Percentiles rank a stretch among this genome's conserved stretches.
These are phyloP conservation scores for Ryuthela nishihirai DNA, from an alignment of 2,888 invertebrate genomes.

Conservation along the genomic window DNA sequence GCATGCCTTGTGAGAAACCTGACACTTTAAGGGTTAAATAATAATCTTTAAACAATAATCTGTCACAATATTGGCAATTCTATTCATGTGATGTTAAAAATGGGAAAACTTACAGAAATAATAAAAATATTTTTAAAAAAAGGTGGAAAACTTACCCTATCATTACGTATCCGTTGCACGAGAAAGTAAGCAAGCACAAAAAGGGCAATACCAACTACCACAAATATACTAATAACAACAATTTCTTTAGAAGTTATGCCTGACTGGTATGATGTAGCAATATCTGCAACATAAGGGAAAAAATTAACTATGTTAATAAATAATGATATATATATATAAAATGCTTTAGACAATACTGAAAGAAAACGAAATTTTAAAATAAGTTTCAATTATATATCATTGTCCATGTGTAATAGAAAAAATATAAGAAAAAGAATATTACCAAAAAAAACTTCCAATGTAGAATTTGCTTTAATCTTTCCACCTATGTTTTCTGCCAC, in stretches of 20 bases:
- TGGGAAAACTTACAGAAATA: background rate
- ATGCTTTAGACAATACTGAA: too few relatives aligned
- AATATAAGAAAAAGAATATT: too few relatives aligned
- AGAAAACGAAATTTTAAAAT: too few relatives aligned
- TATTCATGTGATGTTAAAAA: background rate
- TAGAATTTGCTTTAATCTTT: constrained; percentile 8
- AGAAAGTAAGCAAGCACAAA: constrained; percentile 22
- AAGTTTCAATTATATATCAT: too few relatives aligned
- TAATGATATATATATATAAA: too few relatives aligned
- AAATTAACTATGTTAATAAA: too few relatives aligned
- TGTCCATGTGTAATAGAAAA: too few relatives aligned
- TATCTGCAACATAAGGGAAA: too few relatives aligned
- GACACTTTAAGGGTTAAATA: background rate
- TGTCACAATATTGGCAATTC: background rate
- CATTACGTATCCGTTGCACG: constrained; percentile 19
- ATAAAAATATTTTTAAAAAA: background rate
- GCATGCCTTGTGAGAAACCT: too few relatives aligned
- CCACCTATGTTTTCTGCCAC: constrained; percentile 36
- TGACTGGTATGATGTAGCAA: too few relatives aligned
- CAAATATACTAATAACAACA: constrained; percentile 10
- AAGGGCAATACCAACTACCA: constrained; percentile 9
- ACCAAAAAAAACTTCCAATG: constrained; percentile 11
- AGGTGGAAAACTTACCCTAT: constrained; percentile 13
- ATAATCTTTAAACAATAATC: background rate
- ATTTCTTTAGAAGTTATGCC: constrained; percentile 15